These are phyloP conservation scores for Tauraco erythrolophus DNA, from an alignment of 2,113 vertebrate species.

Conservation along the genomic window DNA sequence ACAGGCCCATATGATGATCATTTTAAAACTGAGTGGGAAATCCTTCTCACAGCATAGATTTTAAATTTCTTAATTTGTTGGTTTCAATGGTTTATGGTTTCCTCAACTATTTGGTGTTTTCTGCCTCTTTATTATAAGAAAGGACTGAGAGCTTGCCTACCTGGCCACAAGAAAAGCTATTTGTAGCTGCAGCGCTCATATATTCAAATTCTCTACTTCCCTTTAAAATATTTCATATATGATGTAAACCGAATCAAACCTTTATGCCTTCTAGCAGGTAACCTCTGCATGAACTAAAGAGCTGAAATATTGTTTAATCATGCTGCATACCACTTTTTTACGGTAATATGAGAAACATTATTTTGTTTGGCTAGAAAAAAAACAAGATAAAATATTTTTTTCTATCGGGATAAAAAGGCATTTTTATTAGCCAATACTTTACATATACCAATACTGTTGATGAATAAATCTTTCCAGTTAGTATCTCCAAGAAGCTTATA, in stretches of 20 bases:
- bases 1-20: neutral
- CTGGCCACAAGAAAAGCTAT: constrained; percentile 67
- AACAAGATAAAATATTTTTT: constrained; percentile 72
- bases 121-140: constrained; percentile 56
- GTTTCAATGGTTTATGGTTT: constrained; percentile 49
- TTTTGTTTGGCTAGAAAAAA: constrained; percentile 72
- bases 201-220: constrained; percentile 74
- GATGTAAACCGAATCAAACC: constrained; percentile 87
- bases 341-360: constrained; percentile 72
- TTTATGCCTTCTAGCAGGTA: constrained; percentile 82
- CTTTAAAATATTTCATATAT: constrained; percentile 81
- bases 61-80: constrained; percentile 17
- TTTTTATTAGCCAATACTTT: constrained; percentile 43
- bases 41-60: constrained; percentile 30
- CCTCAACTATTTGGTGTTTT: constrained; percentile 38
- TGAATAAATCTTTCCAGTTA: constrained; percentile 4
- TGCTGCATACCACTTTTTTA: constrained; percentile 73
- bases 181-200: constrained; percentile 65
- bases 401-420: neutral
- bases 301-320: constrained; percentile 88
- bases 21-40: neutral
- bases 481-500: neutral
- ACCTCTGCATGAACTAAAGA: constrained; percentile 85
- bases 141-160: constrained; percentile 60
- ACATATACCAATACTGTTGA: neutral